Evolutionary conservation across 2,888 invertebrate genomes (phyloP).

Genomic region (Orchestes rusci): DNA sequence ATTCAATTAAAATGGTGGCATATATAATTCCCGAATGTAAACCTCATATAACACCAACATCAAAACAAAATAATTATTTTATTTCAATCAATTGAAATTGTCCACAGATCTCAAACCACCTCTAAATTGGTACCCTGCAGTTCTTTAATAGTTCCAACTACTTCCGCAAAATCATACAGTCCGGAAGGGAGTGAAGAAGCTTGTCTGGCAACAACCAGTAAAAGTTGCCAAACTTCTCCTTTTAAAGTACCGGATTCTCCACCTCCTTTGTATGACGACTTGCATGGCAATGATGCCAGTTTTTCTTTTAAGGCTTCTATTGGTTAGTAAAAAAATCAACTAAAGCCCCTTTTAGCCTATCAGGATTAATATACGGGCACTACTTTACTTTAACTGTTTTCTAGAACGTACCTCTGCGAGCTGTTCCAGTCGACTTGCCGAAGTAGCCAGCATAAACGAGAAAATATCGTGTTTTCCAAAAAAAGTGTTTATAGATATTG

Average conservation of each 20-base stretch:
- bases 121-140: background rate
- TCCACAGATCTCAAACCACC: background rate
- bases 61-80: no score
- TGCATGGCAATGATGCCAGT: background rate
- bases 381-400: no score
- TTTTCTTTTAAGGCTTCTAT: no score
- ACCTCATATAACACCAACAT: no score
- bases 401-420: no score
- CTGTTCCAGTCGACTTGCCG: no score
- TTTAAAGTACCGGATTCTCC: slow-evolving; percentile 30
- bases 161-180: slow-evolving; percentile 6
- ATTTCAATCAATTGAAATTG: background rate
- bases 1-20: no score
- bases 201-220: slow-evolving; percentile 22
- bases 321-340: no score
- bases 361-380: no score
- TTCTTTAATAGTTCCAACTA: background rate
- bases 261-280: slow-evolving; percentile 29
- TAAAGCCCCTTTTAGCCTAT: background rate
- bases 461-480: slow-evolving; percentile 19
- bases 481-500: slow-evolving; percentile 22
- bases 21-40: no score
- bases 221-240: slow-evolving; percentile 26
- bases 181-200: slow-evolving; percentile 3
- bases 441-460: no score